Conservation (phyloP, 2,113 vertebrate genomes). For the Helogale parvula region DNA sequence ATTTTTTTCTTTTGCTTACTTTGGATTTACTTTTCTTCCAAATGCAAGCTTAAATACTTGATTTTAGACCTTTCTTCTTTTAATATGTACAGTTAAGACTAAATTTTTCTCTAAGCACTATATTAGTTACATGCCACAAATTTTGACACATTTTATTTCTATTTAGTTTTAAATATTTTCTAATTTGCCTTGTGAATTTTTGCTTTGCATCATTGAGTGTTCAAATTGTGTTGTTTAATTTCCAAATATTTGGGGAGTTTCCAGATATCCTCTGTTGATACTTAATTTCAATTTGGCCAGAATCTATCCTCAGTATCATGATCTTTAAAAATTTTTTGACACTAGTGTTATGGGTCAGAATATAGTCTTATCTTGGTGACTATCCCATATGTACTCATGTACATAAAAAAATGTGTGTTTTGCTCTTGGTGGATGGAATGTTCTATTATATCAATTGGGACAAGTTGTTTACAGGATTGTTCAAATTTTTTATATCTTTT, state of each 20-base stretch:
- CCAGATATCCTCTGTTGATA: not conserved
- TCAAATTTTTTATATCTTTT: not conserved
- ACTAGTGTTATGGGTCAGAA: not conserved
- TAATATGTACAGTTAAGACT: not conserved
- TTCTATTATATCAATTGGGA: not conserved
- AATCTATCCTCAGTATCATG: not conserved
- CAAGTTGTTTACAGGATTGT: not conserved
- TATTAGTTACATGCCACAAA: not conserved
- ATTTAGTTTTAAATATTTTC: not conserved
- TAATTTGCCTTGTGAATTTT: not conserved
- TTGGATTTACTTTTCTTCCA: not conserved
- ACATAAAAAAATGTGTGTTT: not conserved
- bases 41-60: not conserved
- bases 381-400: not conserved
- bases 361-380: not conserved
- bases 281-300: not conserved
- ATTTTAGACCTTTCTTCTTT: not conserved
- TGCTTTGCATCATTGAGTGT: not conserved
- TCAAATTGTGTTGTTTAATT: not conserved
- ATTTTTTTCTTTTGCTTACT: not conserved
- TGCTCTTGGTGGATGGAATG: not conserved
- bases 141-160: not conserved
- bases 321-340: not conserved
- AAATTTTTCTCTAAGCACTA: not conserved
- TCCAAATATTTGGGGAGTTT: not conserved